These are phyloP conservation scores for Heterochromis multidens DNA, from an alignment of 2,113 vertebrate genomes.

Conservation along the genomic window DNA sequence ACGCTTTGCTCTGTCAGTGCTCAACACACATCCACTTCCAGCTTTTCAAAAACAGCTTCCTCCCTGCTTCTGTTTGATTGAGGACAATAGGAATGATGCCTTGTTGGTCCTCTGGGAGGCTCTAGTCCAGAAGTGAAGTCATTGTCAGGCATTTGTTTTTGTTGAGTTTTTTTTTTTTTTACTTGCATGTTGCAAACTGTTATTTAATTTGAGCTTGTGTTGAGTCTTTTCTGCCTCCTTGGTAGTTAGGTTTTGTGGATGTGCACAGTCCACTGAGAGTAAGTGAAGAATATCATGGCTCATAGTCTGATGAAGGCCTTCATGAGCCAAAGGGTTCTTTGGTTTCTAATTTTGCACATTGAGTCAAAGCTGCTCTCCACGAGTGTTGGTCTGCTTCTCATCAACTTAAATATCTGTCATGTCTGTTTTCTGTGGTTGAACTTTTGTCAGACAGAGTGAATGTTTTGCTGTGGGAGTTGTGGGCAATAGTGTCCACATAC, in stretches of 20 bases:
- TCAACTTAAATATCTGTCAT: not conserved
- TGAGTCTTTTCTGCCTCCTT: not conserved
- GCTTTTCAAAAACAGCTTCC: conserved; percentile 61
- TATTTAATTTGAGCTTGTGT: not conserved
- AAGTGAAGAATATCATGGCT: not conserved
- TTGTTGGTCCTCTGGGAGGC: conserved; percentile 44
- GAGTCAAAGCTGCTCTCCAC: not conserved
- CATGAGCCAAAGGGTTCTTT: not conserved
- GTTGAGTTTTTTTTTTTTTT: not conserved
- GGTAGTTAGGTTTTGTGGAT: not conserved
- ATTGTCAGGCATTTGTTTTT: not conserved
- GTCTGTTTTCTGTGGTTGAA: not conserved
- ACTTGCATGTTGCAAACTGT: not conserved
- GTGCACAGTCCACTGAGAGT: not conserved
- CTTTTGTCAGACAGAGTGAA: not conserved
- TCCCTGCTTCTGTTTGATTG: conserved; percentile 30
- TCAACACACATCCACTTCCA: conserved; percentile 31
- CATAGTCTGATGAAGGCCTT: not conserved
- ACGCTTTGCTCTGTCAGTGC: not conserved
- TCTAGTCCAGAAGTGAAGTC: conserved; percentile 3
- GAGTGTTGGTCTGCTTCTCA: not conserved
- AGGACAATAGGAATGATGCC: conserved; percentile 28
- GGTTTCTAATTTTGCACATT: not conserved
- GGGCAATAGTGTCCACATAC: not conserved
- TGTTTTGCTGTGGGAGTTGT: not conserved